Evolutionary conservation across 2,113 vertebrate genomes (phyloP).

Genomic region (Archilochus colubris): DNA sequence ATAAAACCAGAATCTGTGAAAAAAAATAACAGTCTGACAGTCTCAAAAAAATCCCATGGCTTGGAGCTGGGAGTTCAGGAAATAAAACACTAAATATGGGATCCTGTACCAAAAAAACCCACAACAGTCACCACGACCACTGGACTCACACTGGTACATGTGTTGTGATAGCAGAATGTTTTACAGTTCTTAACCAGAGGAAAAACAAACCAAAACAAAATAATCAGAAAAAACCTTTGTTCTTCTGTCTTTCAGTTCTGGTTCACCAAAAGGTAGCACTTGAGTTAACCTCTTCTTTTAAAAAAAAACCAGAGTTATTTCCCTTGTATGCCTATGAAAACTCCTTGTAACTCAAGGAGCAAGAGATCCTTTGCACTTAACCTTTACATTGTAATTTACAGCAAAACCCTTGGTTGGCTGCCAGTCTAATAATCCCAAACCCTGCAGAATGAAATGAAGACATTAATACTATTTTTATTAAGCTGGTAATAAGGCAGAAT

Average conservation of each 20-base stretch:
- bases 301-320: not conserved
- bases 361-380: not conserved
- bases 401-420: not conserved
- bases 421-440: slow-evolving; percentile 31
- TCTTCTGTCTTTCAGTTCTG: not conserved
- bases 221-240: not conserved
- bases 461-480: slow-evolving; percentile 42
- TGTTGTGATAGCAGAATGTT: not conserved
- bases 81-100: not conserved
- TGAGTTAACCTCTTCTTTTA: not conserved
- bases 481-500: slow-evolving; percentile 43
- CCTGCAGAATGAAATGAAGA: slow-evolving; percentile 11
- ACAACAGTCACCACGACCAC: not conserved
- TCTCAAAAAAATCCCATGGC: not conserved
- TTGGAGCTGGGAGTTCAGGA: not conserved
- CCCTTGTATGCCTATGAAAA: not conserved
- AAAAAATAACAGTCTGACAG: not conserved
- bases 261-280: not conserved
- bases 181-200: not conserved
- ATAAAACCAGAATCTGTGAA: not conserved
- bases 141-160: not conserved
- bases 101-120: not conserved
- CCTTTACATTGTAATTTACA: not conserved
- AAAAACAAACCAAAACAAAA: not conserved
- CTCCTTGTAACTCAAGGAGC: not conserved